Evolutionary conservation across 2,797 vertebrate genomes (phyloP).

Genomic region (Garrulus glandarius): DNA sequence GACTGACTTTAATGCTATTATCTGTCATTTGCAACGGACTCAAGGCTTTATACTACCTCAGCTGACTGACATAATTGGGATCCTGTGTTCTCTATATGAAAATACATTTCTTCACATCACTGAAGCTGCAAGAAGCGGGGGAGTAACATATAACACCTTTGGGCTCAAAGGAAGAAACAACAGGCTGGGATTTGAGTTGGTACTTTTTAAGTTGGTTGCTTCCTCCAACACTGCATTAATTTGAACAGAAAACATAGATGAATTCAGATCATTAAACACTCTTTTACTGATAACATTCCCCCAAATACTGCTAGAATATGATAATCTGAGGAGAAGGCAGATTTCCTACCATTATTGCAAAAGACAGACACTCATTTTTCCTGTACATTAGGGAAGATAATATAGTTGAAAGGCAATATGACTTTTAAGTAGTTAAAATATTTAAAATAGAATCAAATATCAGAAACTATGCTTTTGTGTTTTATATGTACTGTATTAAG

Average conservation of each 20-base stretch:
- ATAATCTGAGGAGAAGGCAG: neutral
- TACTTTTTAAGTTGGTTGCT: neutral
- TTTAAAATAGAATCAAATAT: neutral
- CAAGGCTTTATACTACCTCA: neutral
- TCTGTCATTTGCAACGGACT: neutral
- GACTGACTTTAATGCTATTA: neutral
- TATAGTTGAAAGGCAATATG: neutral
- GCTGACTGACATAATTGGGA: slow-evolving; percentile 13
- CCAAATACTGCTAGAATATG: neutral
- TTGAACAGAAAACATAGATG: slow-evolving; percentile 13
- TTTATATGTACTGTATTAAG: neutral
- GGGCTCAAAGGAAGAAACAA: slow-evolving; percentile 21
- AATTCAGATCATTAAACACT: neutral
- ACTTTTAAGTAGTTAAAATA: neutral
- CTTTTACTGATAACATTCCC: neutral
- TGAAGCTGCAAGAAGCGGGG: slow-evolving; percentile 4
- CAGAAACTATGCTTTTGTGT: neutral
- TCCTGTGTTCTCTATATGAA: neutral
- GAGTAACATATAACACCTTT: slow-evolving; percentile 4
- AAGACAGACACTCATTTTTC: neutral
- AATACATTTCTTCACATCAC: slow-evolving; percentile 4
- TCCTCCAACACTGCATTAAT: slow-evolving; percentile 38
- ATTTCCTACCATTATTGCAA: neutral
- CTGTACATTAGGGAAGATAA: neutral
- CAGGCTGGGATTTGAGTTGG: neutral